Base-by-base conservation (phyloP, 1,140 invertebrate species). In the Pseudomyrmex flavicornis region DNA sequence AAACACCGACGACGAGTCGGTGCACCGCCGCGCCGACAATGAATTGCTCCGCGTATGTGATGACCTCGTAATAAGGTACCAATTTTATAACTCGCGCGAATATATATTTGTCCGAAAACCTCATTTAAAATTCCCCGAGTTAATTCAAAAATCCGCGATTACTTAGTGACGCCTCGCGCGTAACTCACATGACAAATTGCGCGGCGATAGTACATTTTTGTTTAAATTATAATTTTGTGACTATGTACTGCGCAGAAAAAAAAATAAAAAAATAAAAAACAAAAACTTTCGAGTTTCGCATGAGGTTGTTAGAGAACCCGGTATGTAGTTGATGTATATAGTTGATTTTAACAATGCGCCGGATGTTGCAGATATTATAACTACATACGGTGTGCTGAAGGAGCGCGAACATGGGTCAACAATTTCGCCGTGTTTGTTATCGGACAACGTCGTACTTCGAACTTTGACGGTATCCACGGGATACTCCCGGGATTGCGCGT, bases 331-430 rank as follows among this genome's bases (percentile, higher is more conserved):
- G 17, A 3, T 13, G 35, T 52, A 52, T 10, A 3, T 13, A 52
- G 20, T 76, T 26, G 35, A 22, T 17, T 20, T 54, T 54, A 76
- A 76, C 48, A 52, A 65, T 65, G 74, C 48, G 20, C 54, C 54
- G 46, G 44, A 69, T 70, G 76, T 44, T 72, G n/a, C 7, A 20
- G 20, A 72, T 72, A 72, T 80, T 70, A 59, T 80, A 80, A 80
- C 44, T 59, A 61, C 56, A 44, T 54, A 59, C n/a, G 66, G 48
- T 52, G 48, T 12, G 44, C 8, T 15, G 66, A 61, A 72, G 66
- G 66, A 80, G 54, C 66, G 59, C 54, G 59, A 70, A 80, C 56
- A 61, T 15, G 56, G 69, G 61, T 74, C 72, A 61, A 61, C 66
- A 59, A 59, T 59, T 22, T 58, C 66, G 22, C 76, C 22, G 3